Evolutionary conservation across 2,888 invertebrate species (phyloP).

Genomic region (Furcula furcula): DNA sequence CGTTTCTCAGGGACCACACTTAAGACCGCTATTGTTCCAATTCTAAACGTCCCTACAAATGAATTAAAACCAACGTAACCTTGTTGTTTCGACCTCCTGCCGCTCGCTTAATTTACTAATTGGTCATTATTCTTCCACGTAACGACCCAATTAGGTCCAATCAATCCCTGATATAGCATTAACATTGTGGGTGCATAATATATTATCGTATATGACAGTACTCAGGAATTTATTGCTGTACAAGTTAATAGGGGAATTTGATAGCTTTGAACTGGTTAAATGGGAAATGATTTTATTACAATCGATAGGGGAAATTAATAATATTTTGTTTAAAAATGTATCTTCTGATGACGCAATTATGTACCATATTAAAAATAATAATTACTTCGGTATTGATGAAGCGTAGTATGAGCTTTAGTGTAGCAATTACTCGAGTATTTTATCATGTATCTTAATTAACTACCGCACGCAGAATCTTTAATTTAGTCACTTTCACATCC

Average conservation of each 20-base stretch:
- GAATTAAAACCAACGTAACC: constrained; percentile 46
- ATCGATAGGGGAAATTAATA: constrained; percentile 44
- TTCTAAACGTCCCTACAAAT: constrained; percentile 34
- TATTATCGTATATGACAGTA: constrained; percentile 56
- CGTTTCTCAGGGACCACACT: constrained; percentile 35
- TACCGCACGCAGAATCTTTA: too few species aligned
- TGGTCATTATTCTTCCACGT: constrained; percentile 69
- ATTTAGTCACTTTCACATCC: too few species aligned
- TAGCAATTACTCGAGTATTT: background rate
- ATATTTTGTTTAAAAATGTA: constrained; percentile 35
- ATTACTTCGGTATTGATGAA: background rate
- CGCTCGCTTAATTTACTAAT: constrained; percentile 70
- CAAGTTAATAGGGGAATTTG: constrained; percentile 43
- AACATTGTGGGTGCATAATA: constrained; percentile 57
- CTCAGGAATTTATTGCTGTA: constrained; percentile 47
- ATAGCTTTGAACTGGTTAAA: constrained; percentile 44
- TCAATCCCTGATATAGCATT: constrained; percentile 68
- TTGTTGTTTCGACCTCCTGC: constrained; percentile 48
- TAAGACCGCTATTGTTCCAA: constrained; percentile 29
- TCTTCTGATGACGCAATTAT: constrained; percentile 3
- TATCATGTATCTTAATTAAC: too few species aligned
- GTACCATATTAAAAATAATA: background rate
- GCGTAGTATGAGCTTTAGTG: too few species aligned
- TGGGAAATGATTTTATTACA: constrained; percentile 47
- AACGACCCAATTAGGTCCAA: constrained; percentile 74